These are phyloP conservation scores for Seriola quinqueradiata DNA, from an alignment of 2,113 vertebrate species.

Conservation along the genomic window DNA sequence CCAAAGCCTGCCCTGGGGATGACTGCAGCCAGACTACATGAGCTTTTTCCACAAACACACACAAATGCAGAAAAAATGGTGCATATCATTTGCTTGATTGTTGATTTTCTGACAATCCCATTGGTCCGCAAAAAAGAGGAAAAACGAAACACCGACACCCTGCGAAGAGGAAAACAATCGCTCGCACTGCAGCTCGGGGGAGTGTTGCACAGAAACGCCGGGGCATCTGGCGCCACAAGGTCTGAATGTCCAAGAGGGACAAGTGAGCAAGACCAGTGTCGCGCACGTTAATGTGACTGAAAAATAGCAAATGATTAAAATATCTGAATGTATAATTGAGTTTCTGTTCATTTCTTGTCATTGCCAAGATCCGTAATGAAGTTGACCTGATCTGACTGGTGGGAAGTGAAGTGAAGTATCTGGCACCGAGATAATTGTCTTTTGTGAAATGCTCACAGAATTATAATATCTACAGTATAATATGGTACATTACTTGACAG, in stretches of 20 bases:
- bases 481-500: slow-evolving; percentile 22
- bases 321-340: slow-evolving; percentile 43
- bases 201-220: slow-evolving; percentile 7
- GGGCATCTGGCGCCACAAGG: background rate
- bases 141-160: slow-evolving; percentile 1
- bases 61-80: background rate
- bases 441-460: slow-evolving; percentile 31
- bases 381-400: slow-evolving; percentile 48
- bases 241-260: slow-evolving; percentile 35
- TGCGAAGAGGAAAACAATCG: slow-evolving; percentile 12
- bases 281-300: background rate
- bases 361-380: slow-evolving; percentile 49
- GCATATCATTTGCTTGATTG: slow-evolving; percentile 27
- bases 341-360: slow-evolving; percentile 38
- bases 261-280: slow-evolving; percentile 1
- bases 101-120: slow-evolving; percentile 53
- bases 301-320: slow-evolving; percentile 50
- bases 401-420: slow-evolving; percentile 31
- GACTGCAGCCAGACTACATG: slow-evolving; percentile 35
- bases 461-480: slow-evolving; percentile 27
- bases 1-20: slow-evolving; percentile 57
- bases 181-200: slow-evolving; percentile 1
- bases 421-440: slow-evolving; percentile 38
- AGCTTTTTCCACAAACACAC: slow-evolving; percentile 33
- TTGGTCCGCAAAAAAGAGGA: background rate